These are phyloP conservation scores for Acleris sparsana DNA, from an alignment of 2,888 invertebrate species.

Conservation along the genomic window DNA sequence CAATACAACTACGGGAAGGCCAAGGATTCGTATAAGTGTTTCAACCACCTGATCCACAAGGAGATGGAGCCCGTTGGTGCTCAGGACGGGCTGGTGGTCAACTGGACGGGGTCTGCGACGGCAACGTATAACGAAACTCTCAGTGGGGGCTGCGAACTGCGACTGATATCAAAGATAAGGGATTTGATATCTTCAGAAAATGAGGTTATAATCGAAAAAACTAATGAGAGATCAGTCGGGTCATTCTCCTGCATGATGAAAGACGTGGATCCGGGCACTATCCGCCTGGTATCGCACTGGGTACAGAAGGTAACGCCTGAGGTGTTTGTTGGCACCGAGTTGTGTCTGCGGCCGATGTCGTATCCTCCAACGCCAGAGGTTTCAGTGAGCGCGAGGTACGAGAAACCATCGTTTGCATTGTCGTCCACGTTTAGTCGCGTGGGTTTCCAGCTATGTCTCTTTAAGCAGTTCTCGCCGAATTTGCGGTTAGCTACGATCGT, in stretches of 20 bases:
- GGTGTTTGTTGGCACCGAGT: conserved; percentile 64
- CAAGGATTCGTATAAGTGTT: conserved; percentile 66
- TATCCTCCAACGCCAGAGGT: conserved; percentile 59
- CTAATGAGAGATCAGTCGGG: conserved; percentile 57
- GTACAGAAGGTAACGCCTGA: conserved; percentile 67
- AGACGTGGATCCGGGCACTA: conserved; percentile 69
- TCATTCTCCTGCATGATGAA: conserved; percentile 61
- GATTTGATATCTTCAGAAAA: conserved; percentile 74
- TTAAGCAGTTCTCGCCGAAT: conserved; percentile 66
- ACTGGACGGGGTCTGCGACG: conserved; percentile 69
- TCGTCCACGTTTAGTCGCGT: conserved; percentile 66
- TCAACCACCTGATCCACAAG: conserved; percentile 65
- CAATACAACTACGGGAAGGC: conserved; percentile 72
- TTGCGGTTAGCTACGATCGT: conserved; percentile 68
- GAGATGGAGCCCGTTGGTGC: conserved; percentile 63
- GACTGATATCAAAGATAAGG: conserved; percentile 68
- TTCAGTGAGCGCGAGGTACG: conserved; percentile 68
- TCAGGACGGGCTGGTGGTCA: conserved; percentile 65
- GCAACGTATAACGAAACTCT: conserved; percentile 67
- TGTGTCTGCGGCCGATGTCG: conserved; percentile 61
- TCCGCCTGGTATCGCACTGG: conserved; percentile 68
- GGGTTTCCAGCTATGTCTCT: conserved; percentile 71
- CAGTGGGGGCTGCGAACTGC: conserved; percentile 63
- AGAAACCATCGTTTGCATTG: conserved; percentile 56
- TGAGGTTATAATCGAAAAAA: conserved; percentile 67